phyloP scores from a whole-genome alignment of 2,797 vertebrate species.

The Hypotaenidia okinawae region DNA sequence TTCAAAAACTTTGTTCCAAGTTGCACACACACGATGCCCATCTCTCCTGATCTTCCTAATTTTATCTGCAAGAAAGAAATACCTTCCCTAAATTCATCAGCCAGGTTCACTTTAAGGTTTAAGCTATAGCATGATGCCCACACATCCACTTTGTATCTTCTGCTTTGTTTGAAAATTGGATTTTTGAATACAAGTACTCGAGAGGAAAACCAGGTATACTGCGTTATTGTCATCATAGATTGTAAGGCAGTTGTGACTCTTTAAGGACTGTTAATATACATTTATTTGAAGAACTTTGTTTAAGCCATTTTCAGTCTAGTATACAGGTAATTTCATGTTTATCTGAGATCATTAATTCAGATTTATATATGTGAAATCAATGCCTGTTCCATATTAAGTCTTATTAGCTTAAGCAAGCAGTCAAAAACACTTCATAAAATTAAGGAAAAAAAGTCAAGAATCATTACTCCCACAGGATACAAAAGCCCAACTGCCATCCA shows the following conservation, averaged over 20 bases:
- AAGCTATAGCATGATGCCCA: not conserved
- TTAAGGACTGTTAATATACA: not conserved
- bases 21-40: not conserved
- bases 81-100: not conserved
- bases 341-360: constrained; percentile 31
- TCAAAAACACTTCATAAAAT: constrained; percentile 56
- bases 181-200: not conserved
- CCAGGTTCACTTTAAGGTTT: not conserved
- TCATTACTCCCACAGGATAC: constrained; percentile 44
- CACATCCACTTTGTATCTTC: not conserved
- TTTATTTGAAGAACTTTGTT: not conserved
- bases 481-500: constrained; percentile 34
- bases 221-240: not conserved
- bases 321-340: constrained; percentile 22
- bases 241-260: not conserved
- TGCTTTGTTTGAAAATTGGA: not conserved
- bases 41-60: not conserved
- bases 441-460: constrained; percentile 13
- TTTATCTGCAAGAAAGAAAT: not conserved
- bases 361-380: constrained; percentile 53
- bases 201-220: not conserved
- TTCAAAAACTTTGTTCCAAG: not conserved
- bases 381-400: constrained; percentile 26
- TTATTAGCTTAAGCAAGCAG: constrained; percentile 22
- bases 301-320: not conserved